phyloP scores from a whole-genome alignment of 1,140 invertebrate species.

The Phymastichus coffea region DNA sequence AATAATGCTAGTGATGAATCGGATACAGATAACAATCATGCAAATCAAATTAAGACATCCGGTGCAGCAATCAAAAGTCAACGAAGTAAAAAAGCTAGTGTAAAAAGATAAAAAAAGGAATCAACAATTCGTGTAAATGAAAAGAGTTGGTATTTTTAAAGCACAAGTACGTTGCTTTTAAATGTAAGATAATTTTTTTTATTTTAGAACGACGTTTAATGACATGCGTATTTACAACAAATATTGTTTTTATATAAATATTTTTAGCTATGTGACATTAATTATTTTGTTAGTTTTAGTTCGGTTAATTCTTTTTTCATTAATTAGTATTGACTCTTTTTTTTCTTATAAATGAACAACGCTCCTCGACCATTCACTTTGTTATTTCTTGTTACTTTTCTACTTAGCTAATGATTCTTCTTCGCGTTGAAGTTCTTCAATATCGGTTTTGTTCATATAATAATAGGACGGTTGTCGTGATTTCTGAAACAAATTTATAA shows the following conservation, averaged over 20 bases:
- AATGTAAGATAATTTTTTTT: neutral
- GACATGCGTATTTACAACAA: slow-evolving; percentile 5
- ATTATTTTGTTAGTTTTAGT: too few species aligned
- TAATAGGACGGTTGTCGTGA: slow-evolving; percentile 88
- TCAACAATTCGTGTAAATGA: neutral
- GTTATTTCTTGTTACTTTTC: neutral
- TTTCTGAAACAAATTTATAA: slow-evolving; percentile 64
- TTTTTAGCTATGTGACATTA: neutral
- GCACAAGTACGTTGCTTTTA: neutral
- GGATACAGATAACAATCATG: neutral
- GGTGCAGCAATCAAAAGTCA: slow-evolving; percentile 6
- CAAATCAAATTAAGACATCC: neutral
- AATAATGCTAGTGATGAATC: slow-evolving; percentile 27
- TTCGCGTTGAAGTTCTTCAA: slow-evolving; percentile 78
- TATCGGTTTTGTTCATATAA: slow-evolving; percentile 88
- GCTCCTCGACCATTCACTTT: neutral
- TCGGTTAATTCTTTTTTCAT: neutral
- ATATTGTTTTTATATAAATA: slow-evolving; percentile 17
- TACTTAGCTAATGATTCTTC: slow-evolving; percentile 65
- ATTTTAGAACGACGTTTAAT: neutral
- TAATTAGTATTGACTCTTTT: neutral
- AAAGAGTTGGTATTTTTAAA: neutral
- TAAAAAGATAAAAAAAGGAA: neutral
- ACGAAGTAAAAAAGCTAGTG: neutral
- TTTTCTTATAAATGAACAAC: too few species aligned